Evolutionary conservation across 2,797 vertebrate genomes (phyloP), one percentile per base, ranked within the genome.

Genomic region (Phataginus tetradactyla): DNA sequence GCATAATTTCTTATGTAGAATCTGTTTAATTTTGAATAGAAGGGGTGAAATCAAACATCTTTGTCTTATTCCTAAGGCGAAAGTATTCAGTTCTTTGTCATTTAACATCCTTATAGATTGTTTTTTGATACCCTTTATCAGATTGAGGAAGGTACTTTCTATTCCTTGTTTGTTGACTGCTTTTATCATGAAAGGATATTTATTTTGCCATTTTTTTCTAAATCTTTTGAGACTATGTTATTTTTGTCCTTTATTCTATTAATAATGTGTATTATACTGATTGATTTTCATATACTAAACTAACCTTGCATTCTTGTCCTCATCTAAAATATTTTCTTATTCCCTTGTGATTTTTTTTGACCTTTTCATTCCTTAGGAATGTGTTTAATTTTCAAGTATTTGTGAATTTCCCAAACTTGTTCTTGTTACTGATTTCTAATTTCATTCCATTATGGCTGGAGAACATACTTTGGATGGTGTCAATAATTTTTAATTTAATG

Each of bases 21-120:
- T 7, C 18, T 39, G 18, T 39, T 72, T 37, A 17, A 37, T 86
- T 64, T 42, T 93, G 20, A 83, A 55, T 49, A 49, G 27, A 45
- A 71, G 3, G 49, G 32, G 51, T 49, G 32, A 63, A 1, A 71
- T 27, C 13, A 49, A 9, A 34, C 32, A 49, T 17, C 61, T 68
- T 61, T 71, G 1, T 45, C 39, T 71, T 77, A 21, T 59, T 69
- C 51, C 27, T n/a, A 39, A 13, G 8, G 12, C 12, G 3, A 66
- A 39, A 66, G 14, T 11, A 14, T 51, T 7, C 1, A 3, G 0
- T 18, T 69, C 1, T 11, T 77, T 25, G 23, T 2, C n/a, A 3
- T 7, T 77, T 18, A 23, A 1, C 49, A 37, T 10, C 4, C 8
- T 64, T 72, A 8, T 59, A 32, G 5, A 1, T n/a, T 74, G 84